Evolutionary conservation across 2,888 invertebrate genomes (phyloP).

Genomic region (Glaucopsyche alexis): DNA sequence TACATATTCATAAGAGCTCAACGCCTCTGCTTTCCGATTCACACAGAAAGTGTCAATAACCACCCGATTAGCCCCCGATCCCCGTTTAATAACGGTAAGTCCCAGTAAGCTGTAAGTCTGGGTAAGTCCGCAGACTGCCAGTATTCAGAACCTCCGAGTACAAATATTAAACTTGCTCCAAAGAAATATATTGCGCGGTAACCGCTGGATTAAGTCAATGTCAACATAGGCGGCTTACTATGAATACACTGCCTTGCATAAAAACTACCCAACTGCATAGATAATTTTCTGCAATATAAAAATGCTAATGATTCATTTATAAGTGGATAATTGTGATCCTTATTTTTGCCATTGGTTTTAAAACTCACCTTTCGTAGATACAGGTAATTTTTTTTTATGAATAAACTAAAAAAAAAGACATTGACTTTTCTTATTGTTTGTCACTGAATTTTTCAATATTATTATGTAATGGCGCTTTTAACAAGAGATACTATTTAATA

Average conservation of each 20-base stretch:
- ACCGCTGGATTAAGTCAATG: conserved; percentile 57
- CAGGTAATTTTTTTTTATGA: too few species aligned
- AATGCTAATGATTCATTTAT: too few species aligned
- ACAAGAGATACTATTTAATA: too few species aligned
- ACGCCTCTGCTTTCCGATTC: conserved; percentile 8
- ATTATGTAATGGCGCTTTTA: too few species aligned
- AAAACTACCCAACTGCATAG: background rate
- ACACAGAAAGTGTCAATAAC: conserved; percentile 36
- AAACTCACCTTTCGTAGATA: too few species aligned
- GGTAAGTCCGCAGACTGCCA: conserved; percentile 46
- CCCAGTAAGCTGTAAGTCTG: conserved; percentile 38
- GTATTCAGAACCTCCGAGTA: conserved; percentile 53
- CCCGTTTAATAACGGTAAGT: conserved; percentile 56
- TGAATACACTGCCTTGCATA: conserved; percentile 34
- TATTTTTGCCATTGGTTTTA: too few species aligned
- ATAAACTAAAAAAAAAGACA: too few species aligned
- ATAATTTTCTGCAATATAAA: too few species aligned
- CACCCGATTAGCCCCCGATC: conserved; percentile 43
- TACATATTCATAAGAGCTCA: background rate
- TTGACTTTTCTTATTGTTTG: too few species aligned
- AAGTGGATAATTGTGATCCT: too few species aligned
- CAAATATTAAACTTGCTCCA: conserved; percentile 69
- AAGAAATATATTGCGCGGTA: conserved; percentile 67
- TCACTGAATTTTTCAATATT: too few species aligned
- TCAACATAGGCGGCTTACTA: conserved; percentile 52